Evolutionary conservation across 2,797 vertebrate genomes (phyloP).

Genomic region (Champsocephalus esox): DNA sequence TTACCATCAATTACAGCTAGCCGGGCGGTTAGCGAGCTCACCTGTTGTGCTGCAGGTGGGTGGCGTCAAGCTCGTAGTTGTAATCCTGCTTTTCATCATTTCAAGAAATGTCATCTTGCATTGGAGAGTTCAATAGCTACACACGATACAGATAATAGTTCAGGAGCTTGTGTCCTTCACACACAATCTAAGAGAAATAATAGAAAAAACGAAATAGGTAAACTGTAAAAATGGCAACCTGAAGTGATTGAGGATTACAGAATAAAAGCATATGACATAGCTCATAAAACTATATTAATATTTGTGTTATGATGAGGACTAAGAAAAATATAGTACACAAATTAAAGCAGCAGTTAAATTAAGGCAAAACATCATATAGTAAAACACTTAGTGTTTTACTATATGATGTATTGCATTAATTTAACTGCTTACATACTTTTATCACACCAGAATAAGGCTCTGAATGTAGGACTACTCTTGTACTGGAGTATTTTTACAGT

Average conservation of each 20-base stretch:
- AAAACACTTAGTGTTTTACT: too few species aligned
- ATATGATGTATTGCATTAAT: too few species aligned
- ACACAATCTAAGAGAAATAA: too few species aligned
- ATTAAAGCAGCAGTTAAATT: too few species aligned
- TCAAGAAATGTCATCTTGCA: too few species aligned
- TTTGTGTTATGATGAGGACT: background rate
- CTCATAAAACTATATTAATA: too few species aligned
- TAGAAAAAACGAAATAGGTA: background rate
- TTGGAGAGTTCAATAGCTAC: background rate
- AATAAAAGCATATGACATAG: background rate
- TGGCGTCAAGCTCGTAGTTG: background rate
- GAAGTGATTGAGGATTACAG: background rate
- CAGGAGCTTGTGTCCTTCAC: fast-evolving
- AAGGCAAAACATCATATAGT: too few species aligned
- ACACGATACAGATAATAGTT: background rate
- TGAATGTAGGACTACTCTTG: too few species aligned
- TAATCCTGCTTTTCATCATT: background rate
- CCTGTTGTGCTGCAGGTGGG: background rate
- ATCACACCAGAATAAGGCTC: too few species aligned
- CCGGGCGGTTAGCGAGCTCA: background rate
- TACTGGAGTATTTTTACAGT: too few species aligned
- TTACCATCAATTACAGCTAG: background rate
- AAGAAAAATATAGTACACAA: too few species aligned
- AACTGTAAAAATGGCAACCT: background rate
- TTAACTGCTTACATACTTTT: too few species aligned